Conservation (phyloP, 2,797 vertebrate genomes). For the Bryconaethiops microstoma region DNA sequence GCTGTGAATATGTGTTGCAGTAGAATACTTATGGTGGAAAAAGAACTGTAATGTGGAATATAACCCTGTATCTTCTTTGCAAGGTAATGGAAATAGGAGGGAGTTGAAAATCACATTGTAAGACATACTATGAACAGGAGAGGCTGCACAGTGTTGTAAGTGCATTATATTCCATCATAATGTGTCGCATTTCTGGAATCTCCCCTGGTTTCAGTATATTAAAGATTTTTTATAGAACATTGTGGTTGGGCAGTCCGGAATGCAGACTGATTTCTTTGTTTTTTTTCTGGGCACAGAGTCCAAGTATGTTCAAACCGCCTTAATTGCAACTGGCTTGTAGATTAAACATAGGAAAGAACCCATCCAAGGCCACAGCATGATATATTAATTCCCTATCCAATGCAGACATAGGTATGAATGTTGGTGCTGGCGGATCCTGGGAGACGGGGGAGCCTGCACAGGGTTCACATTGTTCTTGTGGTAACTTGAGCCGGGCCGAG, state of each 20-base stretch:
- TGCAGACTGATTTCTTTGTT: constrained; percentile 20
- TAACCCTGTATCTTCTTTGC: background rate
- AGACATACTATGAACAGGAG: background rate
- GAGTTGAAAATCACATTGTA: background rate
- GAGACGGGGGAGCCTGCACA: constrained; percentile 71
- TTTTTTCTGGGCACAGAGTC: constrained; percentile 1
- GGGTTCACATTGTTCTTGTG: constrained; percentile 79
- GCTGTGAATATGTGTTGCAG: constrained; percentile 20
- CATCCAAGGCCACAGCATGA: constrained; percentile 55
- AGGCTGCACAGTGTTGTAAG: background rate
- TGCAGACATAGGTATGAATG: constrained; percentile 56
- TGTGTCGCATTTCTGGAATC: constrained; percentile 17
- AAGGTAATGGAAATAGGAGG: background rate
- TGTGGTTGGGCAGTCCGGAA: constrained; percentile 28
- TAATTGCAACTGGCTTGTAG: constrained; percentile 48
- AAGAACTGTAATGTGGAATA: background rate
- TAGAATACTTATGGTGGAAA: constrained; percentile 1
- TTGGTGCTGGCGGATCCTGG: constrained; percentile 53
- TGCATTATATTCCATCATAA: background rate
- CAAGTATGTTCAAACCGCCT: constrained; percentile 24
- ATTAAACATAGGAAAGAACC: constrained; percentile 44
- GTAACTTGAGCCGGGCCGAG: constrained; percentile 75
- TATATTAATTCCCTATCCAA: constrained; percentile 52
- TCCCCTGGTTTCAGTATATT: constrained; percentile 13
- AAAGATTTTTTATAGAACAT: constrained; percentile 12